phyloP scores from a whole-genome alignment of 2,797 vertebrate genomes.

The Pipistrellus pygmaeus region DNA sequence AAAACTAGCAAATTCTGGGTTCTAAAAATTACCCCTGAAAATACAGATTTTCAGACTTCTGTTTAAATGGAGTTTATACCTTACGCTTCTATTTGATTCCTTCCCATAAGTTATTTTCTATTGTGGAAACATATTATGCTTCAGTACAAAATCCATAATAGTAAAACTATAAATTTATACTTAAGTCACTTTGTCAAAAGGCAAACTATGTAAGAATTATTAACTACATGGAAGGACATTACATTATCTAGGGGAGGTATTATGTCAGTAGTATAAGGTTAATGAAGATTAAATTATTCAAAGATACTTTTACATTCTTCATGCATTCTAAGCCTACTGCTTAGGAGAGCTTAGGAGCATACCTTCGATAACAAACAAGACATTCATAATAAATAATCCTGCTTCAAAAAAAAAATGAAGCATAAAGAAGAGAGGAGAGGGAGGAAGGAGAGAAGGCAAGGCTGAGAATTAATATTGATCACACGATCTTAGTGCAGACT shows the following conservation, averaged over 20 bases:
- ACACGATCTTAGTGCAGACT: not conserved
- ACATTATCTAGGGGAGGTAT: slow-evolving; percentile 65
- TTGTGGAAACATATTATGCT: slow-evolving; percentile 24
- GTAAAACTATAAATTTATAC: slow-evolving; percentile 46
- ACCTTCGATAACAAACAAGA: slow-evolving; percentile 81
- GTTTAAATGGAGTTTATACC: not conserved
- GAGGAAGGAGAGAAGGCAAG: not conserved
- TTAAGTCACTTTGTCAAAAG: slow-evolving; percentile 60
- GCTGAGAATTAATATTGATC: slow-evolving; percentile 23
- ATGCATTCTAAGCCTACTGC: slow-evolving; percentile 81
- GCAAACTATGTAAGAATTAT: slow-evolving; percentile 64
- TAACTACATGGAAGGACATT: not conserved
- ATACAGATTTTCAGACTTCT: slow-evolving; percentile 20
- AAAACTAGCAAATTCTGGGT: slow-evolving; percentile 12
- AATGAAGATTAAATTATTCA: slow-evolving; percentile 85
- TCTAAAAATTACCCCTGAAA: slow-evolving; percentile 16
- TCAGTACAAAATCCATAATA: not conserved
- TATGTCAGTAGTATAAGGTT: slow-evolving; percentile 82
- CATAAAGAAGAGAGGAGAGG: not conserved
- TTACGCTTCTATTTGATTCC: not conserved
- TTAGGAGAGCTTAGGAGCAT: slow-evolving; percentile 84
- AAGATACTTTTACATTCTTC: slow-evolving; percentile 83
- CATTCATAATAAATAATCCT: slow-evolving; percentile 76
- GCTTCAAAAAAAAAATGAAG: not conserved
- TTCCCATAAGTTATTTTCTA: slow-evolving; percentile 39